phyloP scores from a whole-genome alignment of 2,888 invertebrate species.

The Yponomeuta plumbellus region DNA sequence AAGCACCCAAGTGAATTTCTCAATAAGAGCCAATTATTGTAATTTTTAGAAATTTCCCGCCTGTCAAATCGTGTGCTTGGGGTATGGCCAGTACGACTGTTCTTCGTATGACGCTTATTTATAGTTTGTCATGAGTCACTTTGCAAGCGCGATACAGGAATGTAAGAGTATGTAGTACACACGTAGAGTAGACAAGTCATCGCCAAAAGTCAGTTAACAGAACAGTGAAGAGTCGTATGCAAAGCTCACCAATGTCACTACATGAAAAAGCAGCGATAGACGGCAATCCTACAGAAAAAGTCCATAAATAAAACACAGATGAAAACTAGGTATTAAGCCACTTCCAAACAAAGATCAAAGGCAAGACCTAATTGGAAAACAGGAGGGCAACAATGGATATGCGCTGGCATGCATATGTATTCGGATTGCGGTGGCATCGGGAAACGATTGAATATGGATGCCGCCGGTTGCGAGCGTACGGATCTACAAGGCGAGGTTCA shows the following conservation, averaged over 20 bases:
- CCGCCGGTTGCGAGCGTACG: neutral
- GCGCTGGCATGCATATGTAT: slow-evolving; percentile 20
- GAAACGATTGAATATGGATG: slow-evolving; percentile 38
- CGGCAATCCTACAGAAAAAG: neutral
- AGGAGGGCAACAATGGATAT: slow-evolving; percentile 13
- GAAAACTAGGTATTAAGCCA: slow-evolving; percentile 13
- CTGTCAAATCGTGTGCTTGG: too few relatives aligned
- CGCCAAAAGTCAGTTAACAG: too few relatives aligned
- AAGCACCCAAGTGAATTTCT: too few relatives aligned
- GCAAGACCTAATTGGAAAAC: slow-evolving; percentile 16
- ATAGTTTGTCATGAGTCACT: too few relatives aligned
- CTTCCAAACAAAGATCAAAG: slow-evolving; percentile 11
- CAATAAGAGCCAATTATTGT: too few relatives aligned
- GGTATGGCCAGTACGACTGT: too few relatives aligned
- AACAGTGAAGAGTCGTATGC: too few relatives aligned
- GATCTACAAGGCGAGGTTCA: neutral
- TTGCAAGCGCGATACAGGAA: too few relatives aligned
- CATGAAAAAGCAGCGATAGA: neutral
- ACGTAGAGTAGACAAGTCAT: too few relatives aligned
- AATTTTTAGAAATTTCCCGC: too few relatives aligned
- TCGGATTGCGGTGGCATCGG: slow-evolving; percentile 19
- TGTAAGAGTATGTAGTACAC: too few relatives aligned
- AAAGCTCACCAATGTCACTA: neutral
- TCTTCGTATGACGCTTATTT: too few relatives aligned
- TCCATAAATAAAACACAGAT: neutral